Percentiles rank a stretch among this genome's conserved stretches.
These are phyloP conservation scores for Hyperopisus bebe DNA, from an alignment of 2,113 vertebrate species.

Conservation along the genomic window DNA sequence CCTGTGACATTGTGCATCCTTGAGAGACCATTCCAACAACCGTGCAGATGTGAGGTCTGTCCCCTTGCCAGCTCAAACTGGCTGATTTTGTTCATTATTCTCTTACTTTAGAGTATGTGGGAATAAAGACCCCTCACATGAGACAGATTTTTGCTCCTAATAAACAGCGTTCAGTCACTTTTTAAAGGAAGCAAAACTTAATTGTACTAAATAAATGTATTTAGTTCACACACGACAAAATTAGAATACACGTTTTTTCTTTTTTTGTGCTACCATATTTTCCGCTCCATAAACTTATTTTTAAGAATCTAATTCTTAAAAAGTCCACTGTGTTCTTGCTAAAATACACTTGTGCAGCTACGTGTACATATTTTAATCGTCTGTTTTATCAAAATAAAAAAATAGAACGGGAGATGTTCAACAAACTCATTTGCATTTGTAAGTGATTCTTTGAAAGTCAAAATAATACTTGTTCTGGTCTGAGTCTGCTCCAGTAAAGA, in stretches of 20 bases:
- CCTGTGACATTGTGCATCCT: slow-evolving; percentile 1
- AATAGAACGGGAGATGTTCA: neutral
- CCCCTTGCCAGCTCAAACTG: neutral
- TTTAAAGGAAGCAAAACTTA: neutral
- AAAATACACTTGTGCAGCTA: neutral
- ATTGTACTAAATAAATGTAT: neutral
- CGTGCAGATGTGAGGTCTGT: neutral
- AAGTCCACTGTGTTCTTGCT: neutral
- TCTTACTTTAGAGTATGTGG: neutral
- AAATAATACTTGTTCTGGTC: neutral
- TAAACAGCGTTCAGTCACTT: neutral
- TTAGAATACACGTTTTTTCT: neutral
- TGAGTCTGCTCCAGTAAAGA: neutral
- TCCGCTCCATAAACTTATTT: neutral
- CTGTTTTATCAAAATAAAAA: neutral
- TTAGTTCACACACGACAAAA: neutral
- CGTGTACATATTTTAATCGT: neutral
- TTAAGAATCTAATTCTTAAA: neutral
- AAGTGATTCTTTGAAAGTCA: neutral
- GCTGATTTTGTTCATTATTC: neutral
- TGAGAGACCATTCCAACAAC: neutral
- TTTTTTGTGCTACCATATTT: neutral
- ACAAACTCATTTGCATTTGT: neutral
- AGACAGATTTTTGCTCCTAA: neutral
- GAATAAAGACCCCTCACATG: neutral